Percentiles rank a stretch among this genome's conserved stretches.
phyloP scores from a whole-genome alignment of 2,797 vertebrate genomes.

The Pangasius djambal region DNA sequence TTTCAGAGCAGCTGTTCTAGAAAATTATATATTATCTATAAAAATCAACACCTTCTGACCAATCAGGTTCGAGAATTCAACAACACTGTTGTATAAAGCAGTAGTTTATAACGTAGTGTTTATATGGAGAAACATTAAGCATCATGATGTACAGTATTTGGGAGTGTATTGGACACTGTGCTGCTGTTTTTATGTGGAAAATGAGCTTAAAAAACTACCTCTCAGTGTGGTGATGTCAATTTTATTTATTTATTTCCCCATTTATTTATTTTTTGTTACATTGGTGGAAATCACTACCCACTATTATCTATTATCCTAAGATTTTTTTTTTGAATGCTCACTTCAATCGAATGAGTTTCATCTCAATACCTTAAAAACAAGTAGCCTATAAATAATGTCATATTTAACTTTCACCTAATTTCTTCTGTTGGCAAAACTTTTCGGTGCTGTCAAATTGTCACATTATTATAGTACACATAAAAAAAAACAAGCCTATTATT shows the following conservation, averaged over 20 bases:
- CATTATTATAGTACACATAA: too few relatives aligned
- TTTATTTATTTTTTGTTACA: not conserved
- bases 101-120: not conserved
- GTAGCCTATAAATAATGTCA: not conserved
- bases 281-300: not conserved
- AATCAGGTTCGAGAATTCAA: not conserved
- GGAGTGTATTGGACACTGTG: not conserved
- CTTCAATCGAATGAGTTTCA: too few relatives aligned
- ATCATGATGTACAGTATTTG: not conserved
- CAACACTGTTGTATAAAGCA: not conserved
- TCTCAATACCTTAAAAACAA: too few relatives aligned
- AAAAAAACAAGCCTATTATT: not conserved
- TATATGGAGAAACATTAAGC: not conserved
- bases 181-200: not conserved
- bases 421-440: too few relatives aligned
- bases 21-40: not conserved
- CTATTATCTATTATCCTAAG: too few relatives aligned
- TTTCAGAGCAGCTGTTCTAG: not conserved
- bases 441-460: too few relatives aligned
- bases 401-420: too few relatives aligned
- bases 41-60: not conserved
- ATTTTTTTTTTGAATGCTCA: not conserved
- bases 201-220: not conserved
- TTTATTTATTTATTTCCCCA: not conserved
- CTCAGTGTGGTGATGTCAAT: not conserved